Evolutionary conservation across 2,888 invertebrate species (phyloP), one percentile per base, ranked within the genome.

Genomic region (Pristionchus japonicus): DNA sequence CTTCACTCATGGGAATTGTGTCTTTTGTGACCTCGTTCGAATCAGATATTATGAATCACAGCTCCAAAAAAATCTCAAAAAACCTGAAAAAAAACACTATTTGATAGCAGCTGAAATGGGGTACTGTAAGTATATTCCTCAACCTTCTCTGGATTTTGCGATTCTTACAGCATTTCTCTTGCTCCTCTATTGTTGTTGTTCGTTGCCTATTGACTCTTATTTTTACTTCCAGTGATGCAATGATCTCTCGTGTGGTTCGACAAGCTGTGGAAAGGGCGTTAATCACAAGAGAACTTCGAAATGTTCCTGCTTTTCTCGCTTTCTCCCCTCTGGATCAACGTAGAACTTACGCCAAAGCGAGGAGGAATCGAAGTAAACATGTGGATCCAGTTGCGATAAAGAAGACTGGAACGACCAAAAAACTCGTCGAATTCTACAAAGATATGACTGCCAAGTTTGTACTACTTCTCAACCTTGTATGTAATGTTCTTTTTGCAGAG

Each of bases 351-450:
- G 91, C 91, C 13, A 88, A 88, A 31, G 89, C n/a, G n/a, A n/a
- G 90, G 74, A 89, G 90, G n/a, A 89, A 89, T 85, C 88, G 91
- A 61, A 89, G 88, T 9, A 90, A 91, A 67, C 91, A 83, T 86
- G 90, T 92, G 37, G 92, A 91, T 47, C 89, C 91, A n/a, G 89
- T 91, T 27, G 88, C 92, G n/a, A 90, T 92, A 27, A 92, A 92
- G 88, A 89, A 90, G 20, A 91, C 90, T 47, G 92, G 92, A 77
- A 90, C 91, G 40, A 89, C 88, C 23, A 93, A 93, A 84, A 74
- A 84, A 67, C 37, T 89, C 15, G 91, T 92, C 11, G 93, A 92
- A 82, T 89, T 92, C 47, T 92, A 91, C 89, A 90, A 89, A 64
- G 89, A 89, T 74, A 92, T 92, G 91, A 91, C 89, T 47, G 89